phyloP scores from a whole-genome alignment of 2,797 vertebrate genomes.

The Melanitta fusca region DNA sequence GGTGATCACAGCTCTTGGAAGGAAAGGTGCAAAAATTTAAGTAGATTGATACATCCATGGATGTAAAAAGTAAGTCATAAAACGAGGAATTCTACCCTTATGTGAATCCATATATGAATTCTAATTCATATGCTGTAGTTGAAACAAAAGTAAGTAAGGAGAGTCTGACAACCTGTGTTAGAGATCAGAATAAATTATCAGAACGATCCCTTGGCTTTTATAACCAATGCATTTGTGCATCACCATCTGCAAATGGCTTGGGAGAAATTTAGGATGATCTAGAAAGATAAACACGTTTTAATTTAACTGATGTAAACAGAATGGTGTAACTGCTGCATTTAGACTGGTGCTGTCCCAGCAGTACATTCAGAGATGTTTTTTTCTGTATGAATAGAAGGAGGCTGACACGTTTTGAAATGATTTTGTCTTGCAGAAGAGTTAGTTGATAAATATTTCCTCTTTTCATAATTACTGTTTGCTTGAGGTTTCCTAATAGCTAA shows the following conservation, averaged over 20 bases:
- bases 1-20: neutral
- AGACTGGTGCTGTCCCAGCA: neutral
- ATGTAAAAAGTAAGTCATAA: neutral
- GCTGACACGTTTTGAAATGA: neutral
- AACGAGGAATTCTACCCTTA: neutral
- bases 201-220: accelerated
- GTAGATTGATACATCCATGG: neutral
- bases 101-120: accelerated
- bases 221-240: neutral
- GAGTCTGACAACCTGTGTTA: neutral
- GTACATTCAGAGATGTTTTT: neutral
- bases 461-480: neutral
- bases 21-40: neutral
- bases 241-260: neutral
- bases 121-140: neutral
- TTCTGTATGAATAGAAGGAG: constrained; percentile 16
- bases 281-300: neutral
- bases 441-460: neutral
- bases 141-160: neutral
- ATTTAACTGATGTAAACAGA: neutral
- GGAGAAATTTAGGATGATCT: neutral
- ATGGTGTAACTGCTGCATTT: neutral
- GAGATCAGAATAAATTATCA: neutral
- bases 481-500: neutral
- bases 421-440: neutral